Evolutionary conservation across 1,140 invertebrate species (phyloP).

Genomic region (Neodiprion lecontei): DNA sequence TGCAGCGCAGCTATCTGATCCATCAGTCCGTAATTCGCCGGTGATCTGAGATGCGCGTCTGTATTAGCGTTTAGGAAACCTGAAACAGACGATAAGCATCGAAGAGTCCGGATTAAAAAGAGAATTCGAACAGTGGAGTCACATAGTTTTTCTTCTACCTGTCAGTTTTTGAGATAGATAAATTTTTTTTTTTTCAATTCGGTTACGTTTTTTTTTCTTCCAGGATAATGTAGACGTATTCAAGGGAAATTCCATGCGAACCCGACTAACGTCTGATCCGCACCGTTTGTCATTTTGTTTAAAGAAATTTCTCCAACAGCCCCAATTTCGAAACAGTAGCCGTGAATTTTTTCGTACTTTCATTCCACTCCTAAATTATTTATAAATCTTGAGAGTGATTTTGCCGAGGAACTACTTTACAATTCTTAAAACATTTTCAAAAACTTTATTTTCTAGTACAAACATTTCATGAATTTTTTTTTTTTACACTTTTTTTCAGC

Average conservation of each 20-base stretch:
- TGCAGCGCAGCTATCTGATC: constrained; percentile 93
- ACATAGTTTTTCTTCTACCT: too few relatives aligned
- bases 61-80: constrained; percentile 89
- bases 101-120: constrained; percentile 22
- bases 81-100: constrained; percentile 55
- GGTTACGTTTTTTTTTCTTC: not conserved
- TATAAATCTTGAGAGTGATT: too few relatives aligned
- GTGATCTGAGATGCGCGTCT: constrained; percentile 80
- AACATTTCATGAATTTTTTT: too few relatives aligned
- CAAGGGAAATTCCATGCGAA: not conserved
- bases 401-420: too few relatives aligned
- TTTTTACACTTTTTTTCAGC: too few relatives aligned
- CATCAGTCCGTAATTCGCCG: constrained; percentile 94
- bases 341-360: not conserved
- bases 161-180: too few relatives aligned
- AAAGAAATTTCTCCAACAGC: too few relatives aligned
- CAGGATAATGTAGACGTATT: not conserved
- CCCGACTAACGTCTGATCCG: too few relatives aligned
- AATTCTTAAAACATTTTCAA: too few relatives aligned
- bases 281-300: not conserved
- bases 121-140: too few relatives aligned
- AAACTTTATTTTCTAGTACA: too few relatives aligned
- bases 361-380: not conserved
- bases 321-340: not conserved
- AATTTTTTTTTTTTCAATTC: not conserved